Percentiles rank a stretch among this genome's conserved stretches.
phyloP scores from a whole-genome alignment of 2,888 invertebrate species.

The Drosophila heteroneura region DNA sequence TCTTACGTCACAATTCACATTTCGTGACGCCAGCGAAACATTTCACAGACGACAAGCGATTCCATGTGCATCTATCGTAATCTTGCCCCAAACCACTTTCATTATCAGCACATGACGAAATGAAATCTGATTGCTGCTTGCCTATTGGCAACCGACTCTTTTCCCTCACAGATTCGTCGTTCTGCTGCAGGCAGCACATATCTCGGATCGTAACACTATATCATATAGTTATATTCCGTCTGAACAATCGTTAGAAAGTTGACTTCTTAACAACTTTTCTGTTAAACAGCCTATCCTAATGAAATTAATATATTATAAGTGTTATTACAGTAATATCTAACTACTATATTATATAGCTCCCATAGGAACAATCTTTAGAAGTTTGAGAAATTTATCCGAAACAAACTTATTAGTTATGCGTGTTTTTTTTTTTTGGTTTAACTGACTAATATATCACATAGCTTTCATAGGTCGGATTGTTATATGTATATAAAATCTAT shows the following conservation, averaged over 20 bases:
- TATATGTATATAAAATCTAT: no score
- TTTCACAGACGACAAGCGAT: slow-evolving; percentile 23
- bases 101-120: slow-evolving; percentile 62
- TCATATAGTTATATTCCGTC: neutral
- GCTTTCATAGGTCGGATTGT: neutral
- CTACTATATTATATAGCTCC: neutral
- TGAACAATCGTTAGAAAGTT: neutral
- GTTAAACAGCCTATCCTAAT: neutral
- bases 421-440: neutral
- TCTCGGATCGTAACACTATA: neutral
- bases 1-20: slow-evolving; percentile 43
- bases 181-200: neutral
- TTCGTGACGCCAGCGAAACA: slow-evolving; percentile 31
- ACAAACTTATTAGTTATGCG: neutral
- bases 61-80: slow-evolving; percentile 21
- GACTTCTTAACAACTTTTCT: neutral
- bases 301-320: no score
- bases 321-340: neutral
- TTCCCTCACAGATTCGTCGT: neutral
- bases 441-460: neutral
- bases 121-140: neutral
- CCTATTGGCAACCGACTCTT: neutral
- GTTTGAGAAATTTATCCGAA: no score
- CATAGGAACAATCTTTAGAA: neutral
- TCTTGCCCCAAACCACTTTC: slow-evolving; percentile 26